phyloP scores from a whole-genome alignment of 92 coral and sea anemone species.

The Bergia puertoricense region DNA sequence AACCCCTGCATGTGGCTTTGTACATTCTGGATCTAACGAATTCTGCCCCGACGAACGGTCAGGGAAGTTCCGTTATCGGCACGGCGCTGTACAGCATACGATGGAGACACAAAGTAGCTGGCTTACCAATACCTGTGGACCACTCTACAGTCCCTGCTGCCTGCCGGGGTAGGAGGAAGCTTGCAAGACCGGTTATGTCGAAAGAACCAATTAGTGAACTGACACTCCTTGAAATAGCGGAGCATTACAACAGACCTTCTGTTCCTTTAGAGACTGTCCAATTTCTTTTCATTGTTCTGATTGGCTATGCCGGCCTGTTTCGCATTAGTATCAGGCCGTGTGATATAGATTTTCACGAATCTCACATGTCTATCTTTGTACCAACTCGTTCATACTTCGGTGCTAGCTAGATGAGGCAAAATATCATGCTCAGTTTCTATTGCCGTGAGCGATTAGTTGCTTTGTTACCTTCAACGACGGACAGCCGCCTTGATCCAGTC shows the following conservation, averaged over 20 bases:
- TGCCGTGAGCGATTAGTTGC: too few species aligned
- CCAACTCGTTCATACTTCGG: too few species aligned
- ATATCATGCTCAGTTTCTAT: too few species aligned
- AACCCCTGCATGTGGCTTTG: background rate
- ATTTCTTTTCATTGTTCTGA: slow-evolving; percentile 19
- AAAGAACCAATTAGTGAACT: slow-evolving; percentile 19
- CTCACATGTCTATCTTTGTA: too few species aligned
- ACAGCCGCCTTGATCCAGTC: too few species aligned
- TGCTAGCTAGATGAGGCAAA: too few species aligned
- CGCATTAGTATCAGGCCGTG: too few species aligned
- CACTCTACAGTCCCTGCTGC: too few species aligned
- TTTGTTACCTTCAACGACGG: too few species aligned
- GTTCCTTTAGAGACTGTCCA: background rate
- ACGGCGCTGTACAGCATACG: slow-evolving; percentile 41
- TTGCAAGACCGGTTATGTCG: slow-evolving; percentile 15
- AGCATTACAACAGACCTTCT: too few species aligned
- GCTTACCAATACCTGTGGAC: too few species aligned
- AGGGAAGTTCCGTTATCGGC: background rate
- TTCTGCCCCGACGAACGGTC: background rate
- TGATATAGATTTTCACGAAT: too few species aligned
- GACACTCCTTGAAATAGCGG: background rate
- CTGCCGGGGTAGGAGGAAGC: background rate
- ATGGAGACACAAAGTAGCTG: background rate
- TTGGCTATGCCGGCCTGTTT: background rate
- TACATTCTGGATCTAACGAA: slow-evolving; percentile 11